These are phyloP conservation scores for Tympanuchus pallidicinctus DNA, from an alignment of 2,113 vertebrate genomes.

Conservation along the genomic window DNA sequence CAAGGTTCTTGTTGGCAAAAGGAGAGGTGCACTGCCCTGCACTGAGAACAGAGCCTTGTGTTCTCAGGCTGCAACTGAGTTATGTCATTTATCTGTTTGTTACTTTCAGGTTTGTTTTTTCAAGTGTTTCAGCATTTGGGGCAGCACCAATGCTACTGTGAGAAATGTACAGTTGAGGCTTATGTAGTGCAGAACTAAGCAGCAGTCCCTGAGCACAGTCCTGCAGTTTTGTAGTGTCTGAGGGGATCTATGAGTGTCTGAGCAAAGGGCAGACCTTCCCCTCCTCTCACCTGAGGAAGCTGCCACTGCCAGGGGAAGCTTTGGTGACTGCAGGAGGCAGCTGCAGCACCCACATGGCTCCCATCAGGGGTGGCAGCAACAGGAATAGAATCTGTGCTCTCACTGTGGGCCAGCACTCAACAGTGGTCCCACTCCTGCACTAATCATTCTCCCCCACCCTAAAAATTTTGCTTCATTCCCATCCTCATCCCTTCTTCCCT, in stretches of 20 bases:
- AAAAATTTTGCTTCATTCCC: background rate
- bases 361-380: background rate
- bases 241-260: background rate
- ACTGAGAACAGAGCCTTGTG: background rate
- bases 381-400: background rate
- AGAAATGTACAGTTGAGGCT: slow-evolving; percentile 27
- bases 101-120: slow-evolving; percentile 48
- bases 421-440: background rate
- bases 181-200: background rate
- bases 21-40: background rate
- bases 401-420: background rate
- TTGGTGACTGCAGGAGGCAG: background rate
- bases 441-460: background rate
- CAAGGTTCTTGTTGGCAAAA: background rate
- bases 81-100: background rate
- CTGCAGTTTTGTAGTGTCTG: background rate
- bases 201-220: background rate
- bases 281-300: background rate
- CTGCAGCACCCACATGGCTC: background rate
- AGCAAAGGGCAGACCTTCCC: background rate
- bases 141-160: background rate
- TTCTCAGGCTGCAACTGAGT: background rate
- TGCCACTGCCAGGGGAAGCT: background rate
- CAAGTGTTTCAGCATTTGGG: background rate
- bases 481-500: background rate